Evolutionary conservation across 2,797 vertebrate genomes (phyloP), one percentile per base, ranked within the genome.

Genomic region (Cephalopachus bancanus): DNA sequence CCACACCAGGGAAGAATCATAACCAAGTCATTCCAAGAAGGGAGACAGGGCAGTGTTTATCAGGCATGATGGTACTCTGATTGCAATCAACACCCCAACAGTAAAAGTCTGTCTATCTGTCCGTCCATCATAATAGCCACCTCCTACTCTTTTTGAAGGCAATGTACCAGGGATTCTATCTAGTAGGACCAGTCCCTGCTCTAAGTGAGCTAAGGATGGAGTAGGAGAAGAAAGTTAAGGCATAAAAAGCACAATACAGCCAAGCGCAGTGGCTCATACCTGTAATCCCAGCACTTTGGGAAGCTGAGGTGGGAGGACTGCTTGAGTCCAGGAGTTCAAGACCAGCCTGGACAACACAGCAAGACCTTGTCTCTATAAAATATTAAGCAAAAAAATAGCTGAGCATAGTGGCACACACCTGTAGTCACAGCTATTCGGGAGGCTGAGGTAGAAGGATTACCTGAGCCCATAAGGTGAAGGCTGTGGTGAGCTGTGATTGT

Each of bases 1-100:
- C 88, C 33, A 95, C 22, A 49, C 44, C 81, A 76, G 28, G 60
- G 33, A 93, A 65, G 14, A 89, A 62, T 89, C 75, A 80, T 26
- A 53, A 37, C n/a, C 17, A 44, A 10, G 28, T 75, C n/a, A 83
- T 89, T 89, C 55, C 44, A 86, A 89, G 28, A 88, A 55, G 19
- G 67, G 92, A 94, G 90, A 78, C 1, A 83, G n/a, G 28, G 44
- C 57, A 81, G 7, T 53, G 75, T 91, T 53, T 74, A 76, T 26
- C 64, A 89, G 55, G 26, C 33, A 60, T n/a, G 9, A 60, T 22
- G 24, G 44, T 22, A 55, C 44, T 83, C 7, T 28, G 16, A 91
- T 49, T 51, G 33, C 24, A 65, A 76, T 16, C n/a, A 69, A 44
- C 9, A 93, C 30, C 33, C 24, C 51, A n/a, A 11, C 4, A 75